Conservation (phyloP, 2,113 vertebrate species). For the Phylloscopus trochiloides region DNA sequence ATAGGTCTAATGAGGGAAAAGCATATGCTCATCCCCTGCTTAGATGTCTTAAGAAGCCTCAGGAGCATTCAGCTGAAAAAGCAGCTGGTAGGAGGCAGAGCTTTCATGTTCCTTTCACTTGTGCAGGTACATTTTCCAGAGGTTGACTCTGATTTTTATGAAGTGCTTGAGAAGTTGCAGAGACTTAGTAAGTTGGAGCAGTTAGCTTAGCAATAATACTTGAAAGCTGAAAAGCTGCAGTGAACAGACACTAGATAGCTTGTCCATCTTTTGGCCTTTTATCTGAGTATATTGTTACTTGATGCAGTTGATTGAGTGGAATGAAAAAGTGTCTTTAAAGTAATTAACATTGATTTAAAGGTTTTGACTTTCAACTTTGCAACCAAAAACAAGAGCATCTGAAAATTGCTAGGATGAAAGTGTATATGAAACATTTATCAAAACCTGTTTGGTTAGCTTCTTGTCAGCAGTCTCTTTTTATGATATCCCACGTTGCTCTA, state of each 20-base stretch:
- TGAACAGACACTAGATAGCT: background rate
- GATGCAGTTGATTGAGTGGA: background rate
- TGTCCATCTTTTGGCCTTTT: background rate
- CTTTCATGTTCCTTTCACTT: background rate
- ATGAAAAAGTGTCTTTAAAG: background rate
- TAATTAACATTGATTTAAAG: background rate
- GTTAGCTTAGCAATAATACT: background rate
- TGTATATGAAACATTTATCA: fast-evolving
- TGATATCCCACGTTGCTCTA: background rate
- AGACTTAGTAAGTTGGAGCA: background rate
- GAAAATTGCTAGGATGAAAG: background rate
- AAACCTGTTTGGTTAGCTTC: background rate
- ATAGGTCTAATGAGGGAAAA: background rate
- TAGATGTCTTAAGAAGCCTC: background rate
- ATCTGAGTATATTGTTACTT: background rate
- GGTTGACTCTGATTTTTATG: background rate
- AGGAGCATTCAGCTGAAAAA: background rate
- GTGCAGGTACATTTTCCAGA: background rate
- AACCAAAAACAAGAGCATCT: background rate
- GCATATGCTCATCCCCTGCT: background rate
- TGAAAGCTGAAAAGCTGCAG: background rate
- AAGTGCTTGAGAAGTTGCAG: background rate
- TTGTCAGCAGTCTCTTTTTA: background rate
- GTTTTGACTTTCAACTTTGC: background rate
- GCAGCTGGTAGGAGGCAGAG: background rate